Conservation (phyloP, 92 coral and sea anemone genomes). For the Palythoa caribaeorum region DNA sequence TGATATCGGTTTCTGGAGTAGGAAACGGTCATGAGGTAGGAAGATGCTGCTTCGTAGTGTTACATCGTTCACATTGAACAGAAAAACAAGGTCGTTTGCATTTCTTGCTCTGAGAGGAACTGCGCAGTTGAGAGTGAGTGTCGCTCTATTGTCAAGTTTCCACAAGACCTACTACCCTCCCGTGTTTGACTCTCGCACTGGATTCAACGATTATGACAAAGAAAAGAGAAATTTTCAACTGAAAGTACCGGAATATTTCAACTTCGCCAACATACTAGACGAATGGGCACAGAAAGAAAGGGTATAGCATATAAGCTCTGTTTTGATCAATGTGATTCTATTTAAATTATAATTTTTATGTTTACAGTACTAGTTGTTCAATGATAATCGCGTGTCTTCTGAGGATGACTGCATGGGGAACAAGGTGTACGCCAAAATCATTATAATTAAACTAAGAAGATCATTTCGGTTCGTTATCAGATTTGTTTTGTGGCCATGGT, state of each 20-base stretch:
- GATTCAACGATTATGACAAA: conserved; percentile 79
- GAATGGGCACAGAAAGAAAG: conserved; percentile 80
- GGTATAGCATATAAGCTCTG: conserved; percentile 37
- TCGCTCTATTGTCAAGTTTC: conserved; percentile 17
- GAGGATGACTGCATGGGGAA: too few relatives aligned
- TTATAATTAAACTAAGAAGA: background rate
- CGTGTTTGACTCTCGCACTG: conserved; percentile 77
- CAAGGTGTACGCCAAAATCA: background rate
- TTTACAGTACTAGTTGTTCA: too few relatives aligned
- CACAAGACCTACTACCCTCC: conserved; percentile 64
- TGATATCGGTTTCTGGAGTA: too few relatives aligned
- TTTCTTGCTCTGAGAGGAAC: background rate
- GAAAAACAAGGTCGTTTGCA: background rate
- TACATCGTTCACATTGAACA: background rate
- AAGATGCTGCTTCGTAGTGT: background rate
- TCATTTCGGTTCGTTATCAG: too few relatives aligned
- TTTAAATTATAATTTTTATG: background rate
- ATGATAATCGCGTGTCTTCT: too few relatives aligned
- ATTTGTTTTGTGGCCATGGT: too few relatives aligned
- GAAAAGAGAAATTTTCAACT: conserved; percentile 63
- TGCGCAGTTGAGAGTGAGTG: background rate
- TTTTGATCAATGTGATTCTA: background rate
- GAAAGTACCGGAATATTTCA: conserved; percentile 78
- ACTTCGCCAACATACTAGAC: conserved; percentile 82
- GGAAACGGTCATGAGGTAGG: background rate